These are phyloP conservation scores for Corythoichthys haematopterus DNA, from an alignment of 2,113 vertebrate species.

Conservation along the genomic window DNA sequence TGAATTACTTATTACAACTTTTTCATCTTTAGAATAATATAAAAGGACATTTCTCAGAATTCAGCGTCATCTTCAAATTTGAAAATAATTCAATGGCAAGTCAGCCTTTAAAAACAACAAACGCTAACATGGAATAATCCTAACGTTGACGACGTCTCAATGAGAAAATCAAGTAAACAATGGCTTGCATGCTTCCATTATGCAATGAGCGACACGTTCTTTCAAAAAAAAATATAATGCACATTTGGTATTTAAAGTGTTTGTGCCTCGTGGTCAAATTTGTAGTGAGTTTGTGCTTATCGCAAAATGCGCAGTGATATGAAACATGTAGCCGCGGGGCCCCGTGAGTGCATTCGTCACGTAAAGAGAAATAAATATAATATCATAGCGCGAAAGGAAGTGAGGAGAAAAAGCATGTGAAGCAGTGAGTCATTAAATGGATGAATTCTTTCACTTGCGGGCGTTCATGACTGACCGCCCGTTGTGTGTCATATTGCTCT, in stretches of 20 bases:
- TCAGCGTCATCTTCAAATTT: too few species aligned
- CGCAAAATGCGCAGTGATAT: slow-evolving; percentile 72
- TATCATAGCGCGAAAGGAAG: slow-evolving; percentile 23
- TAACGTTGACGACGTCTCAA: neutral
- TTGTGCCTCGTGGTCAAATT: slow-evolving; percentile 71
- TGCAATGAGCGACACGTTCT: slow-evolving; percentile 32
- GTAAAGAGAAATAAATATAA: slow-evolving; percentile 61
- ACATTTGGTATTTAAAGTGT: slow-evolving; percentile 72
- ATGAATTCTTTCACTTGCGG: slow-evolving; percentile 39
- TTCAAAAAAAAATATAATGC: slow-evolving; percentile 37
- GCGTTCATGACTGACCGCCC: slow-evolving; percentile 86
- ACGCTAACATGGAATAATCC: neutral
- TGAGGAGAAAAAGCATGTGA: slow-evolving; percentile 6
- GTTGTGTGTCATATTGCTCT: slow-evolving; percentile 85
- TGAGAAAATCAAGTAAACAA: neutral
- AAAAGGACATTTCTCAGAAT: too few species aligned
- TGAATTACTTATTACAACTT: too few species aligned
- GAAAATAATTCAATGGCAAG: too few species aligned
- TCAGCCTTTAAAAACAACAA: too few species aligned
- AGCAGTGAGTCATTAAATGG: slow-evolving; percentile 38
- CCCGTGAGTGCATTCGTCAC: slow-evolving; percentile 29
- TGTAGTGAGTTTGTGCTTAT: slow-evolving; percentile 70
- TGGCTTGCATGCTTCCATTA: slow-evolving; percentile 28
- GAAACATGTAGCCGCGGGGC: slow-evolving; percentile 74
- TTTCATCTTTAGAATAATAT: too few species aligned